phyloP scores from a whole-genome alignment of 2,888 invertebrate genomes.

The Orthonychiurus folsomi region DNA sequence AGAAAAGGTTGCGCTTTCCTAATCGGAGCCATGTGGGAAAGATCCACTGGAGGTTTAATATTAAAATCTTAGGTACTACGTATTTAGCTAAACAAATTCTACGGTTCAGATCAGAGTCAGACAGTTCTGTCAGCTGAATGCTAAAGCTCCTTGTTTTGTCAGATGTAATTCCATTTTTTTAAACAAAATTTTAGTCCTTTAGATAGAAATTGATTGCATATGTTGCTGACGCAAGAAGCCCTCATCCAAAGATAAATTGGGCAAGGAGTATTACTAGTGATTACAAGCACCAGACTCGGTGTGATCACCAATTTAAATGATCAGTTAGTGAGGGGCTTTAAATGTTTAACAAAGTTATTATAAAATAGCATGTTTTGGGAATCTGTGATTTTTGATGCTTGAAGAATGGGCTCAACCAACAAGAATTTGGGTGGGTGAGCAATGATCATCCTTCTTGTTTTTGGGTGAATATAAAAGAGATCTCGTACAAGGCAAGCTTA shows the following conservation, averaged over 20 bases:
- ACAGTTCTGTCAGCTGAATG: neutral
- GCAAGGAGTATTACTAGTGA: no score
- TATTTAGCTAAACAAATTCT: neutral
- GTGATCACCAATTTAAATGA: no score
- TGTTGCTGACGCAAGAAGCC: no score
- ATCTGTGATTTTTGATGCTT: constrained; percentile 1
- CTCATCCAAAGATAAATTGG: no score
- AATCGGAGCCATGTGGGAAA: neutral
- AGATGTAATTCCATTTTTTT: neutral
- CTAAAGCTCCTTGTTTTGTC: neutral
- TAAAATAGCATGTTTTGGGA: neutral
- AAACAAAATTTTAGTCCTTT: neutral
- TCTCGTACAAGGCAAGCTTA: neutral
- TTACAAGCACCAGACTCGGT: no score
- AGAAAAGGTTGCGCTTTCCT: neutral
- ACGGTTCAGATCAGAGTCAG: neutral
- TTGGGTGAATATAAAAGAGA: neutral
- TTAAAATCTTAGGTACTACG: neutral
- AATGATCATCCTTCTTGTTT: neutral
- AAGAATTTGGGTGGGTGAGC: neutral
- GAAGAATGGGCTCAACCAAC: neutral
- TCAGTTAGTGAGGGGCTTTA: neutral
- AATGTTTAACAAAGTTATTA: neutral
- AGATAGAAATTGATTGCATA: no score
- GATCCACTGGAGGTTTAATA: no score